Evolutionary conservation across 2,888 invertebrate species (phyloP), one percentile per base, ranked within the genome.

Genomic region (Sceliomorpha sp.): DNA sequence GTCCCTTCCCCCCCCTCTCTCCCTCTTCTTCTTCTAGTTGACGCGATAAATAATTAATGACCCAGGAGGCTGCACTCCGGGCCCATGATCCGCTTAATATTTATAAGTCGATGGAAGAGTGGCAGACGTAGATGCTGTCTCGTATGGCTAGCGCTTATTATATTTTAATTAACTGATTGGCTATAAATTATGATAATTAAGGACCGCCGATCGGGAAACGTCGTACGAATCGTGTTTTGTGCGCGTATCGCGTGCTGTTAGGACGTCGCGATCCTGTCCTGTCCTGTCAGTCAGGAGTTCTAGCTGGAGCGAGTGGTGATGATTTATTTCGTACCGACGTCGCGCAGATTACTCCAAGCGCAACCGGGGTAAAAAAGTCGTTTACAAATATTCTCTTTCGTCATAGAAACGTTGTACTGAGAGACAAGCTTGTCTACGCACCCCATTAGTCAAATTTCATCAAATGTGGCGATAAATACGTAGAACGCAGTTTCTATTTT

Each of bases 11-110:
- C 36, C 10, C 13, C 9, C 31, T 42, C 44, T 31, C n/a, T 29
- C 6, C 13, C 39, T 29, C 29, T 17, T 31, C 44, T 67, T 77
- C 72, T 77, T 69, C 73, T 71, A 58, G 73, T 81, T 79, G 81
- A 81, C 80, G 81, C 82, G 82, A 84, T 85, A 86, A 85, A 86
- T 86, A 86, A 87, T 87, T 85, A 86, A 86, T 87, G 84, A 83
- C 78, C 73, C 73, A 75, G 73, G 67, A 67, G 66, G 68, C 66
- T 32, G 53, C 45, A 59, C 48, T 62, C 34, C 66, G 53, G 48
- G 45, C 47, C 67, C 58, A 72, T 73, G 68, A 73, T 71, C 66
- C 74, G 67, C 68, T 73, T 59, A 71, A 73, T 84, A 85, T 85
- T 86, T 86, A 87, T 86, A 83, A 86, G 83, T 75, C 78, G 76